Evolutionary conservation across 2,888 invertebrate genomes (phyloP).

Genomic region (Drosophila buzzatii): DNA sequence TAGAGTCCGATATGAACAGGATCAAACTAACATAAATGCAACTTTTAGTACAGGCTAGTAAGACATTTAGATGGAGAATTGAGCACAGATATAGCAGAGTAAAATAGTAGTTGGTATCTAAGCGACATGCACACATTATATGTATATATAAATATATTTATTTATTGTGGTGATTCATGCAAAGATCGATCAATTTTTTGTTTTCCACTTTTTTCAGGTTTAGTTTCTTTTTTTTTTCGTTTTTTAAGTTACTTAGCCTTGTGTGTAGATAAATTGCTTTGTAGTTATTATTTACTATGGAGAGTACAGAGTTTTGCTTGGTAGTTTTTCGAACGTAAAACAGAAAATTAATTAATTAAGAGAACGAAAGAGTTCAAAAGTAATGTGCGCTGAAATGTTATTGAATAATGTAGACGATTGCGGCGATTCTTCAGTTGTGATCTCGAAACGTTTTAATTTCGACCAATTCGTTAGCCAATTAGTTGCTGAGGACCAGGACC

Average conservation of each 20-base stretch:
- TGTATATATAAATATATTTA: slow-evolving; percentile 15
- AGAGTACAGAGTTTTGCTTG: slow-evolving; percentile 66
- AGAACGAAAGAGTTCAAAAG: slow-evolving; percentile 37
- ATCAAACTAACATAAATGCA: slow-evolving; percentile 17
- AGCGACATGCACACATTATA: slow-evolving; percentile 52
- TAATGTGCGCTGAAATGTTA: slow-evolving; percentile 57
- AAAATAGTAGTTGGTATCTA: slow-evolving; percentile 3
- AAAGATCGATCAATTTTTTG: slow-evolving; percentile 38
- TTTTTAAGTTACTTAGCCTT: slow-evolving; percentile 69
- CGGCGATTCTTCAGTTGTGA: slow-evolving; percentile 54
- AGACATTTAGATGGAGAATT: slow-evolving; percentile 50
- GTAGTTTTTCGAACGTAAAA: slow-evolving; percentile 36
- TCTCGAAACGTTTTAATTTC: slow-evolving; percentile 20
- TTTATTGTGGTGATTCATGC: slow-evolving; percentile 54
- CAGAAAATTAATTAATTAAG: slow-evolving; percentile 40
- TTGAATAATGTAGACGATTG: slow-evolving; percentile 26
- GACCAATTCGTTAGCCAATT: slow-evolving; percentile 29
- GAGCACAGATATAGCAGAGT: slow-evolving; percentile 48
- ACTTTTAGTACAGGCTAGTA: slow-evolving; percentile 27
- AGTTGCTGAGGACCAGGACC: slow-evolving; percentile 12
- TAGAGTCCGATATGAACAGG: slow-evolving; percentile 19
- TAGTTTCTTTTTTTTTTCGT: neutral
- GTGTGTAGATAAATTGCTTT: slow-evolving; percentile 75
- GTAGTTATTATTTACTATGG: slow-evolving; percentile 68
- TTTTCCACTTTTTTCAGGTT: neutral